Evolutionary conservation across 2,888 invertebrate species (phyloP).

Genomic region (Drosophila bunnanda): DNA sequence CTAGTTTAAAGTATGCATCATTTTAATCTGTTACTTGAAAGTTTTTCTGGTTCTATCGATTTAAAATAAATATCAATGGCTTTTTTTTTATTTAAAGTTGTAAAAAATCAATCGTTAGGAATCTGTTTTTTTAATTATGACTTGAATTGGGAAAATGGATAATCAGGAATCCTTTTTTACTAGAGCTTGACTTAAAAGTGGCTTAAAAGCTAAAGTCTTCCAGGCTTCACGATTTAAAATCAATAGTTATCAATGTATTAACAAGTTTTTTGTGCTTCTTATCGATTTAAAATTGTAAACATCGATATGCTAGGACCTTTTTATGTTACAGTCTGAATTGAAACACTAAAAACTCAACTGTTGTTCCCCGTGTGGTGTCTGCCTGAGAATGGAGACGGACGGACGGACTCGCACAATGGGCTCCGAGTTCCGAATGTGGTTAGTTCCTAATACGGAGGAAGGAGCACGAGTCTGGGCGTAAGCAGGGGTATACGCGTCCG

Average conservation of each 20-base stretch:
- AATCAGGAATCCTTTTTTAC: neutral
- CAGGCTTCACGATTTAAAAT: neutral
- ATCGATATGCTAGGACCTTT: neutral
- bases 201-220: neutral
- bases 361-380: neutral
- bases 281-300: neutral
- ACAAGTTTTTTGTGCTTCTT: rapidly evolving
- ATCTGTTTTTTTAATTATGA: too few relatives aligned
- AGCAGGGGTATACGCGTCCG: neutral
- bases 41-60: neutral
- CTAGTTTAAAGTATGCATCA: neutral
- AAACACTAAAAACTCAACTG: neutral
- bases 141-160: too few relatives aligned
- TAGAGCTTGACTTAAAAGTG: neutral
- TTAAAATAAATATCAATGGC: neutral
- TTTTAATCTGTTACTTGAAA: neutral
- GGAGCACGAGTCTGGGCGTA: neutral
- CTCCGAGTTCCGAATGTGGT: conserved; percentile 30
- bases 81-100: too few relatives aligned
- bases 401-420: conserved; percentile 12
- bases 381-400: neutral
- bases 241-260: neutral
- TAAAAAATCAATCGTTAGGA: too few relatives aligned
- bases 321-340: neutral
- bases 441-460: conserved; percentile 20